phyloP scores from a whole-genome alignment of 2,113 vertebrate genomes.

The Leucopsar rothschildi region DNA sequence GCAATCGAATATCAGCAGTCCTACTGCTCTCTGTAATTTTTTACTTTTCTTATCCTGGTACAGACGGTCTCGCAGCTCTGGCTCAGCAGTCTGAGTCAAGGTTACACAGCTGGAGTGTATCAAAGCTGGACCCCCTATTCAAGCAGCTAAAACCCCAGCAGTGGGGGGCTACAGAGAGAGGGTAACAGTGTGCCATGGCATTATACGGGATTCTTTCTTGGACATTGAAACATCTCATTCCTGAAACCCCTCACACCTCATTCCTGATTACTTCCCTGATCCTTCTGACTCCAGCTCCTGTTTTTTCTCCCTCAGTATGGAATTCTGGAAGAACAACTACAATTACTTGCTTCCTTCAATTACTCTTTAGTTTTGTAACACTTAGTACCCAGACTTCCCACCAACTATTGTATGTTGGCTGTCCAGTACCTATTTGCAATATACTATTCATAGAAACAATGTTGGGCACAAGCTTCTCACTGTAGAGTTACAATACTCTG shows the following conservation, averaged over 20 bases:
- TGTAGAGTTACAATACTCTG: not conserved
- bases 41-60: not conserved
- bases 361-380: not conserved
- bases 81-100: not conserved
- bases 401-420: not conserved
- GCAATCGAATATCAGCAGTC: not conserved
- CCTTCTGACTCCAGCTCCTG: not conserved
- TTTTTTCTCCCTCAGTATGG: not conserved
- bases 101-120: not conserved
- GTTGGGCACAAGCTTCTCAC: not conserved
- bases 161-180: not conserved
- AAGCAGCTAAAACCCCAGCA: not conserved
- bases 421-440: not conserved
- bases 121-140: not conserved
- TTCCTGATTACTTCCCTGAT: not conserved
- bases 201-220: not conserved
- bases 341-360: not conserved
- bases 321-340: not conserved
- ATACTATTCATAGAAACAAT: not conserved
- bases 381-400: not conserved
- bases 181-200: not conserved
- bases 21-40: not conserved
- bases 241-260: not conserved
- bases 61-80: not conserved
- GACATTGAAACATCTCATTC: not conserved